These are phyloP conservation scores for Ormyrus rosae DNA, from an alignment of 2,888 invertebrate species.

Conservation along the genomic window DNA sequence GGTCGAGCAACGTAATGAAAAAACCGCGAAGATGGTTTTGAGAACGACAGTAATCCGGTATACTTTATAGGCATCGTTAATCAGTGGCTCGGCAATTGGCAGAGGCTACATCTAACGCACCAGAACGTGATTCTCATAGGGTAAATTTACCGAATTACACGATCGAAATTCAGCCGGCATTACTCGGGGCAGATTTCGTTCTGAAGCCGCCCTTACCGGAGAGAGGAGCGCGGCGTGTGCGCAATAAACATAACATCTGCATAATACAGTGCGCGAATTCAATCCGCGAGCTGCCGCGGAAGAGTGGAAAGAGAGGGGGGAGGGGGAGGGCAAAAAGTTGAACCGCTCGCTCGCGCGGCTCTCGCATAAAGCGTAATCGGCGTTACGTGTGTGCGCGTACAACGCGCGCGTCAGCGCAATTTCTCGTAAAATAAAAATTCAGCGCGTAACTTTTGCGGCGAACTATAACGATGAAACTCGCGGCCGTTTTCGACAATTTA, in stretches of 20 bases:
- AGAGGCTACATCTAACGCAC: no score
- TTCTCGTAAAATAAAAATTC: constrained; percentile 42
- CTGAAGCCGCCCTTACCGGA: neutral
- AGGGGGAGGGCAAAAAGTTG: constrained; percentile 2
- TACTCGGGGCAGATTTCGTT: constrained; percentile 11
- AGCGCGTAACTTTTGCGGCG: constrained; percentile 26
- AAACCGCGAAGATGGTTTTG: no score
- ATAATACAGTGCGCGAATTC: constrained; percentile 32
- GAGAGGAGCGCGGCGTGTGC: neutral
- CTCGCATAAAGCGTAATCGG: constrained; percentile 33
- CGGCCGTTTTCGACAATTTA: constrained; percentile 50
- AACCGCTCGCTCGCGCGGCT: neutral
- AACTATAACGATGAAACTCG: constrained; percentile 27
- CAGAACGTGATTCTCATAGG: no score
- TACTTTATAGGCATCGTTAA: no score
- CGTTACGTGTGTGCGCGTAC: constrained; percentile 3
- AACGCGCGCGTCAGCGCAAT: constrained; percentile 41
- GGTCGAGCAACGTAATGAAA: no score
- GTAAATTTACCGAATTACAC: constrained; percentile 15
- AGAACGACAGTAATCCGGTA: no score
- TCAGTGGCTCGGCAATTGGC: no score
- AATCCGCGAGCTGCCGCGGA: neutral
- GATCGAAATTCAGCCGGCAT: constrained; percentile 1
- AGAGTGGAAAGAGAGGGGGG: neutral
- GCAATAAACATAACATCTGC: constrained; percentile 27